phyloP scores from a whole-genome alignment of 2,797 vertebrate species.

The Gorsachius magnificus region DNA sequence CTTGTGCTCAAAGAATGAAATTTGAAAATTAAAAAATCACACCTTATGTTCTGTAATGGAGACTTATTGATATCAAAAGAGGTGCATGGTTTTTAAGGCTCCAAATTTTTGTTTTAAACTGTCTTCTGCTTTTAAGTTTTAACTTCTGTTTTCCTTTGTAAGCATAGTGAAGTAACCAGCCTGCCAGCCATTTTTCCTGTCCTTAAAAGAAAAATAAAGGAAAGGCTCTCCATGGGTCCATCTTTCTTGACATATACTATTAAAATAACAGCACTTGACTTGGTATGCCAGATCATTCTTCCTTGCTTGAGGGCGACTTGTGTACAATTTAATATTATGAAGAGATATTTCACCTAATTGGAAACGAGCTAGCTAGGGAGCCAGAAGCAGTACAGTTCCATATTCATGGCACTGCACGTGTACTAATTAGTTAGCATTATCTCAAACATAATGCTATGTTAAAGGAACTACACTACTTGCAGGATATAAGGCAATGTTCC shows the following conservation, averaged over 20 bases:
- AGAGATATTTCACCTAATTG: background rate
- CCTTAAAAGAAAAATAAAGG: background rate
- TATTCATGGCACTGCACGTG: background rate
- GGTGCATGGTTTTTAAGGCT: background rate
- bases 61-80: background rate
- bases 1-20: background rate
- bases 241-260: background rate
- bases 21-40: background rate
- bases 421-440: background rate
- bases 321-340: background rate
- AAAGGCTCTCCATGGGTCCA: background rate
- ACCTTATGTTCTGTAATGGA: background rate
- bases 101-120: background rate
- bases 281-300: background rate
- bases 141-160: background rate
- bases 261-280: background rate
- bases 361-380: background rate
- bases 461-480: background rate
- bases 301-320: background rate
- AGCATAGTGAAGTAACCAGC: background rate
- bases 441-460: background rate
- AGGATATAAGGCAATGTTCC: background rate
- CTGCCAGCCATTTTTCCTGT: background rate
- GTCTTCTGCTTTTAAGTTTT: background rate
- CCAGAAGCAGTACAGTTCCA: background rate